phyloP scores from a whole-genome alignment of 2,888 invertebrate genomes.

The Minunthozetes semirufus region DNA sequence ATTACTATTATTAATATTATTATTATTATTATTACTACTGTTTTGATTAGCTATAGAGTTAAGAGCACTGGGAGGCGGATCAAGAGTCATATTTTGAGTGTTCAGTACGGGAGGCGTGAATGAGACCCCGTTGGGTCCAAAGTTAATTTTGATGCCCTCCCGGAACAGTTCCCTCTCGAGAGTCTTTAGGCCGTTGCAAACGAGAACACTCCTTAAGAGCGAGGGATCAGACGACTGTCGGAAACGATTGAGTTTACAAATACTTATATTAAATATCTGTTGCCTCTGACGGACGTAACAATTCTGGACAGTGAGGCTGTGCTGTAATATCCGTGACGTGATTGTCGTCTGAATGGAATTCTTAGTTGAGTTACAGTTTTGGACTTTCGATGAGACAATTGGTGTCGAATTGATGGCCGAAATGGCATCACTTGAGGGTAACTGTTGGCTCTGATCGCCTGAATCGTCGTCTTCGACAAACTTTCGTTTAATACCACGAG shows the following conservation, averaged over 20 bases:
- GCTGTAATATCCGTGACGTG: neutral
- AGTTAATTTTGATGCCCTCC: constrained; percentile 49
- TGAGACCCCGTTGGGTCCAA: constrained; percentile 37
- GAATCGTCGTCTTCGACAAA: constrained; percentile 39
- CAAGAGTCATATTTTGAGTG: constrained; percentile 21
- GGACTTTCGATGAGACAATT: neutral
- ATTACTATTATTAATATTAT: neutral
- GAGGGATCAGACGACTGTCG: constrained; percentile 83
- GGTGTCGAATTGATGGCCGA: neutral
- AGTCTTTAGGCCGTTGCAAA: constrained; percentile 81
- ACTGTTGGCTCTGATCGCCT: constrained; percentile 22
- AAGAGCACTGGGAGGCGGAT: constrained; percentile 20
- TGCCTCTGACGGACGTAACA: constrained; percentile 60
- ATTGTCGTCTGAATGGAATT: constrained; percentile 8
- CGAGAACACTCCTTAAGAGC: constrained; percentile 78
- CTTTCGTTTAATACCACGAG: constrained; percentile 40
- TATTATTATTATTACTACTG: neutral
- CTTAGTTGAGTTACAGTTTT: neutral
- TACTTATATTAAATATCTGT: constrained; percentile 82
- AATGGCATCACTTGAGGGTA: neutral
- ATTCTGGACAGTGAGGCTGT: constrained; percentile 17
- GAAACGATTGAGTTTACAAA: constrained; percentile 80
- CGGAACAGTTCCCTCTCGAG: constrained; percentile 80
- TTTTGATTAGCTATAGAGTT: neutral
- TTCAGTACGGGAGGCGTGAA: constrained; percentile 36